A percentile compares a stretch with the other conserved stretches of the same genome.
These are phyloP conservation scores for Drosophila fungiperda DNA, from an alignment of 2,888 invertebrate genomes.

Conservation along the genomic window DNA sequence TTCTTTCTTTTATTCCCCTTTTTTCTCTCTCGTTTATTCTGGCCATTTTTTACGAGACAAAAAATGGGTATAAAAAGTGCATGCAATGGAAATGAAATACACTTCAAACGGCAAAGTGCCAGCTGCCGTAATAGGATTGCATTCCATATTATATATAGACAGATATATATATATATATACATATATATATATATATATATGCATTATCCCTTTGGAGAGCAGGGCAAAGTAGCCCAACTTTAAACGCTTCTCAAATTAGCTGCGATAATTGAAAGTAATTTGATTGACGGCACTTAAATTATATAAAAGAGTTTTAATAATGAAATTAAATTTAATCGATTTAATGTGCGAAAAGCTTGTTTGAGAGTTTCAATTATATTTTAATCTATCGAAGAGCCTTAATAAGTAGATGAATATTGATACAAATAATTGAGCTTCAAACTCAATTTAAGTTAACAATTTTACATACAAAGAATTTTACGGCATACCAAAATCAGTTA, in stretches of 20 bases:
- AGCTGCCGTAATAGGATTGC: slow-evolving; percentile 34
- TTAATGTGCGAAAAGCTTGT: neutral
- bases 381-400: neutral
- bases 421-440: neutral
- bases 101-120: slow-evolving; percentile 44
- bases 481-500: neutral
- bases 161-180: neutral
- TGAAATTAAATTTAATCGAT: neutral
- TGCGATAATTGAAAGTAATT: slow-evolving; percentile 60
- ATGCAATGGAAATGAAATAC: slow-evolving; percentile 70
- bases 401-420: neutral
- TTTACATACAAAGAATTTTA: too few relatives aligned
- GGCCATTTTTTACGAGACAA: slow-evolving; percentile 57
- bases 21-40: slow-evolving; percentile 34
- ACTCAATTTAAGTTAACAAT: neutral
- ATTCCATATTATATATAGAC: slow-evolving; percentile 10
- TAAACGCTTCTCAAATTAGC: slow-evolving; percentile 60
- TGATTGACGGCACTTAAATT: slow-evolving; percentile 51
- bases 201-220: slow-evolving; percentile 13
- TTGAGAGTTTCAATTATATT: neutral
- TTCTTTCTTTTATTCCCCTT: slow-evolving; percentile 2
- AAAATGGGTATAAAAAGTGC: slow-evolving; percentile 38
- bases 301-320: slow-evolving; percentile 3
- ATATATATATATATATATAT: slow-evolving; percentile 15
- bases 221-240: slow-evolving; percentile 29